Percentiles rank a stretch among this genome's conserved stretches.
These are phyloP conservation scores for Melanostoma mellinum DNA, from an alignment of 2,888 invertebrate genomes.

Conservation along the genomic window DNA sequence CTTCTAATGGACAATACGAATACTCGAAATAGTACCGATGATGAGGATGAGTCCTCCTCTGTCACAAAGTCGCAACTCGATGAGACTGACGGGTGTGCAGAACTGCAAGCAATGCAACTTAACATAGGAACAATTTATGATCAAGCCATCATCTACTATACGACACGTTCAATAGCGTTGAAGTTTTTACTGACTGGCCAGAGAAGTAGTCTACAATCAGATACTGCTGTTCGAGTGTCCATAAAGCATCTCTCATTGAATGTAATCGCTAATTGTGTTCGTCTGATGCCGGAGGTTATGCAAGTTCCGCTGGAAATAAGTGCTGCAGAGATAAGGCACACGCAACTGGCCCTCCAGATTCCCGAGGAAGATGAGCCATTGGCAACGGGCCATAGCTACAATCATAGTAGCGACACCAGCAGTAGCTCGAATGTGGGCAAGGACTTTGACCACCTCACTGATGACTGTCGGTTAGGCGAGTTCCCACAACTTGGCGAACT, in stretches of 20 bases:
- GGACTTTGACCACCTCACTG: slow-evolving; percentile 76
- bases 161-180: slow-evolving; percentile 79
- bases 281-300: slow-evolving; percentile 88
- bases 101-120: slow-evolving; percentile 74
- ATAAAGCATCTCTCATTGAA: slow-evolving; percentile 93
- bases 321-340: slow-evolving; percentile 77
- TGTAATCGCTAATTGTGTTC: slow-evolving; percentile 89
- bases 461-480: slow-evolving; percentile 50
- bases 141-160: slow-evolving; percentile 80
- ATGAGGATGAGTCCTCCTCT: slow-evolving; percentile 39
- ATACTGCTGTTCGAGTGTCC: slow-evolving; percentile 91
- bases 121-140: slow-evolving; percentile 80
- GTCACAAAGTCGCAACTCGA: slow-evolving; percentile 45
- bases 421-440: slow-evolving; percentile 76
- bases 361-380: slow-evolving; percentile 63
- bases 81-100: slow-evolving; percentile 66
- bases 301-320: slow-evolving; percentile 86
- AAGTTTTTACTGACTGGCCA: slow-evolving; percentile 80
- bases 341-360: slow-evolving; percentile 60
- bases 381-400: slow-evolving; percentile 47
- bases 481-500: slow-evolving; percentile 56
- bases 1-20: slow-evolving; percentile 76
- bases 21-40: slow-evolving; percentile 63
- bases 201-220: slow-evolving; percentile 86
- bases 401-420: slow-evolving; percentile 74